Evolutionary conservation across 1,140 invertebrate genomes (phyloP), one percentile per base, ranked within the genome.

Genomic region (Penaeus indicus): DNA sequence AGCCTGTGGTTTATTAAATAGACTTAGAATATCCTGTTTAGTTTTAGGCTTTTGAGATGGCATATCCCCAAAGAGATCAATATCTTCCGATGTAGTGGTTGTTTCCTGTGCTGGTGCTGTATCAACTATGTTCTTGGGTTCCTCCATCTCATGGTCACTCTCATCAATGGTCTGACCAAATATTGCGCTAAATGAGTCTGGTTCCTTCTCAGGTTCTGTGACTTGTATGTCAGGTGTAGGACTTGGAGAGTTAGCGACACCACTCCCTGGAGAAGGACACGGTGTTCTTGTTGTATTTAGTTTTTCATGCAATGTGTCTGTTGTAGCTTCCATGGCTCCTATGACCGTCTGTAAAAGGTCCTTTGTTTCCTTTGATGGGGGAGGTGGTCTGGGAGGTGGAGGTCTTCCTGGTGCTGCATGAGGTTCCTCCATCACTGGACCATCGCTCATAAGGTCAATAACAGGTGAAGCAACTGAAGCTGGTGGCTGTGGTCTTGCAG

Each of bases 291-390:
- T 97, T 16, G 95, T 96, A 89, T 96, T 96, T 72, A 97, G 94
- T 75, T 96, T 95, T 90, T 97, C 96, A 64, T 97, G 92, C 77
- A 98, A 93, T 92, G 97, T 95, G 27, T 96, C 96, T 84, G 96
- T 97, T 0, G 96, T 96, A 47, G 97, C 96, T 92, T 97, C 96
- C 96, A 98, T 95, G 72, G 96, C 96, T 10, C 96, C 97, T 38
- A 97, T 97, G 0, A 98, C 96, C 21, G 96, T 96, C 78, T 96
- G 94, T 42, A 97, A 96, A 3, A 98, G 93, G 92, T 97, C 96
- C 94, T 97, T 96, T 0, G 97, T 97, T 92, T 96, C 95, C 79
- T 94, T 94, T 79, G 95, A 95, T 7, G 95, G 94, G 22, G 95
- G 94, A 25, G 94, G 94, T 61, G 94, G 93, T 25, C 94, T 94